Evolutionary conservation across 2,888 invertebrate species (phyloP).

Genomic region (Oxytorus armatus): DNA sequence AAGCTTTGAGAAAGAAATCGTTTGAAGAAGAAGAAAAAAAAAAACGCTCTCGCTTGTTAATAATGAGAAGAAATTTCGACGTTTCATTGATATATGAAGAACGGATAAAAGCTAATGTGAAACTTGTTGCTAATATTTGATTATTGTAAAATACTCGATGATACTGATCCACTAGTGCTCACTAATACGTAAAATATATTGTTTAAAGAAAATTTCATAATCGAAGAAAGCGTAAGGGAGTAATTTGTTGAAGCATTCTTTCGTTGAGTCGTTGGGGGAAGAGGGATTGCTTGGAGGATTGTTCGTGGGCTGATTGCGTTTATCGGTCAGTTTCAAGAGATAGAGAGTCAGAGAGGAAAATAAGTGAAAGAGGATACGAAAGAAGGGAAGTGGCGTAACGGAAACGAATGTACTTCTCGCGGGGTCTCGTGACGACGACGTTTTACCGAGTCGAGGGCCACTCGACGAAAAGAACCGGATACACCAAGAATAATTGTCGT

Average conservation of each 20-base stretch:
- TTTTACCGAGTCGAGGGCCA: slow-evolving; percentile 51
- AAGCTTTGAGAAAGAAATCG: not conserved
- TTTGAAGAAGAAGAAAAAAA: not conserved
- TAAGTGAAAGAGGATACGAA: not conserved
- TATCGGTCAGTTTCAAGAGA: not conserved
- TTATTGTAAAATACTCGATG: slow-evolving; percentile 14
- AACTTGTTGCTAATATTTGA: slow-evolving; percentile 16
- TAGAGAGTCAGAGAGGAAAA: not conserved
- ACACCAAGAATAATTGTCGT: slow-evolving; percentile 22
- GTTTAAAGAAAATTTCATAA: not conserved
- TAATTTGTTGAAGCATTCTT: not conserved
- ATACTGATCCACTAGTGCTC: slow-evolving; percentile 38
- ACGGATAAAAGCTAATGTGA: not conserved
- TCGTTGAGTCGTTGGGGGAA: not conserved
- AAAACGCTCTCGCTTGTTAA: not conserved
- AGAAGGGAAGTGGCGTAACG: not conserved
- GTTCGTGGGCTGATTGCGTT: not conserved
- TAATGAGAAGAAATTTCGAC: slow-evolving; percentile 10
- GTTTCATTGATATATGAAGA: too few relatives aligned
- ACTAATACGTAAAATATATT: slow-evolving; percentile 17
- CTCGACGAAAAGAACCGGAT: slow-evolving; percentile 27
- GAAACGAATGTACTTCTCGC: slow-evolving; percentile 66
- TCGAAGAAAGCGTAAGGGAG: not conserved
- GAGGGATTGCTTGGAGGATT: not conserved
- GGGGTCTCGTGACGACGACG: slow-evolving; percentile 65